Base-by-base conservation (phyloP, 2,888 invertebrate species). In the Drosophila atroscutellata region DNA sequence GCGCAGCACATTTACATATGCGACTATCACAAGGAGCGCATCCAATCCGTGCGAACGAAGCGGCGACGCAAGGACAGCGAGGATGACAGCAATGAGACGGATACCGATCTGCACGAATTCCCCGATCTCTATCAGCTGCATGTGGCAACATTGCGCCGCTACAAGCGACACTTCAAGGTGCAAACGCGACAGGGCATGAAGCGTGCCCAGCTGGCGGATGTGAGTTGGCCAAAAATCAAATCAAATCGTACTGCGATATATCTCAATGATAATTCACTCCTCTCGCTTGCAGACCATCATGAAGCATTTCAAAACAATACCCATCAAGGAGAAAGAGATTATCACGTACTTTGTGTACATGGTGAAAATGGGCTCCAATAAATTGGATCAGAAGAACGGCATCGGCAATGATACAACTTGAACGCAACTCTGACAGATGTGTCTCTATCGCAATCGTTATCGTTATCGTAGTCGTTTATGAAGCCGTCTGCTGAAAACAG, bases 1-100 rank as follows among this genome's bases (percentile, higher is more conserved):
- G 98, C 97, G 45, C 95, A 97, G 86, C 99, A 99, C 92, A 98
- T 97, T 86, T 99, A 99, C 92, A 99, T 99, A 90, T 99, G 99
- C 94, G 99, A 99, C 92, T 96, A 96, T 91, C 99, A 99, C 93
- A 99, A 99, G 94, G 96, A 96, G 92, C 96, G 98, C 91, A 99
- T 99, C 86, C 99, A 99, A 92, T 97, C 97, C 93, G 98, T 98
- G n/a, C 95, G 99, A 82, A 97, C 97, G 20, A 98, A 98, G 92
- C 96, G 98, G 72, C 94, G 98, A 85, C 95, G 97, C 75, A 98
- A 98, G 92, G 98, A 99, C 92, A 98, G 98, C 0, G 98, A 98
- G 90, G 98, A 98, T 90, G 98, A 98, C 89, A 97, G 98, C 77
- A 98, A 97, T 90, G 98, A 98, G 91, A 97, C 96, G n/a, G 98